Evolutionary conservation across 2,888 invertebrate genomes (phyloP).

Genomic region (Serripes groenlandicus): DNA sequence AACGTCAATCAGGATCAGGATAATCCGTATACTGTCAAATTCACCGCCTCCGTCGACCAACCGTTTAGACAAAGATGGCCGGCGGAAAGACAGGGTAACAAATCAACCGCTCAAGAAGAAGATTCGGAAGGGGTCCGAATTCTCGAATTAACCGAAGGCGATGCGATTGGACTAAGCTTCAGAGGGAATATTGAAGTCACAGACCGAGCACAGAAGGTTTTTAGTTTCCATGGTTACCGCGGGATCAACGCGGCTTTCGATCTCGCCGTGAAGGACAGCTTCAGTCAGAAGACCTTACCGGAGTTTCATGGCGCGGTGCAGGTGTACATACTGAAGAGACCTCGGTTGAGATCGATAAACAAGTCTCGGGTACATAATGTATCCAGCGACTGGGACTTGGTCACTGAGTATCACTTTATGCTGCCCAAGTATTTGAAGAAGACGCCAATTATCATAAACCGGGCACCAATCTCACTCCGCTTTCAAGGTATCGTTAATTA

Average conservation of each 20-base stretch:
- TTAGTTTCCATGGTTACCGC: conserved; percentile 55
- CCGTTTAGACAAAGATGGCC: conserved; percentile 33
- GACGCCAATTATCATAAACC: conserved; percentile 38
- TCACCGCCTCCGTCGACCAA: conserved; percentile 38
- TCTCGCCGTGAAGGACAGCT: conserved; percentile 43
- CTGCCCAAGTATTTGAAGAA: conserved; percentile 57
- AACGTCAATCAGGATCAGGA: conserved; percentile 29
- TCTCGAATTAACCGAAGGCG: conserved; percentile 45
- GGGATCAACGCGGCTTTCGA: conserved; percentile 49
- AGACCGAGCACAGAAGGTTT: conserved; percentile 33
- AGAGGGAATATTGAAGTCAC: conserved; percentile 54
- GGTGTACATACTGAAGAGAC: conserved; percentile 34
- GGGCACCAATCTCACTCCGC: conserved; percentile 47
- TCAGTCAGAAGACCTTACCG: conserved; percentile 54
- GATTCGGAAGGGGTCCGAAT: not conserved
- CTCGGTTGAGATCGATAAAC: conserved; percentile 25
- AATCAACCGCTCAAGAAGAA: not conserved
- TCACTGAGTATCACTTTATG: conserved; percentile 49
- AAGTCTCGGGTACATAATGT: conserved; percentile 26
- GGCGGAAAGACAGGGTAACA: not conserved
- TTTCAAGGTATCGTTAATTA: conserved; percentile 64
- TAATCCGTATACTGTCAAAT: conserved; percentile 36
- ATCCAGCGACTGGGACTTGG: conserved; percentile 46
- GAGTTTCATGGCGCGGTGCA: conserved; percentile 56
- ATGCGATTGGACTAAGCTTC: conserved; percentile 48